Base-by-base conservation (phyloP, 1,140 invertebrate genomes). In the Eupeodes corollae region DNA sequence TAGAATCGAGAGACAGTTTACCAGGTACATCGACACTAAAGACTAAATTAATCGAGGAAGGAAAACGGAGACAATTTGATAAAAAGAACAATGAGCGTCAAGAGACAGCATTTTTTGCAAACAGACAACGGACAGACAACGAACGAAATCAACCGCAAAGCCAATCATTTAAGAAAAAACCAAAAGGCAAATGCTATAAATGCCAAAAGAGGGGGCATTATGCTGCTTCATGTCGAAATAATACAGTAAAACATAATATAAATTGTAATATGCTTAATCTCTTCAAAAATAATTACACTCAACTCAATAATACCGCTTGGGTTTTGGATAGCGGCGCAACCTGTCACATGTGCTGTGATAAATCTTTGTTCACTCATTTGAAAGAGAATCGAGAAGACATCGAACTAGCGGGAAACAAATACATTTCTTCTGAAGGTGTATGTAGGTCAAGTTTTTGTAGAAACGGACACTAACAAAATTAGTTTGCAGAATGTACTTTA, bases 1-100 rank as follows among this genome's bases (percentile, higher is more conserved):
- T 49, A 10, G 48, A 49, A 37, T 42, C 43, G 2, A 16, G 42
- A 12, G 48, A 49, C 31, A 15, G 10, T 8, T 30, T 49, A 9
- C 43, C 48, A 5, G 6, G 12, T 3, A 37, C 45, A 11, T 12
- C 12, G 5, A 31, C 6, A 14, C 2, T 49, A 26, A 49, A 49
- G 33, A 11, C 42, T 1, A 42, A 45, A 16, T 35, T 49, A 6
- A 33, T 42, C 26, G 44, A 49, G 34, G 42, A 49, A 41, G 14
- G 13, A 11, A 43, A 37, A 14, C 18, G 39, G 12, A 21, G 33
- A 37, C 42, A 43, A 34, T 13, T 26, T 26, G 21, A 26, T 26
- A 26, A 26, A 26, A 26, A 26, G 21, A 26, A 8, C 21, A 8
- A 26, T 26, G 21, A 26, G 8, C 21, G 8, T 26, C 21, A 26